phyloP scores from a whole-genome alignment of 37 sponge, comb jelly and placozoan genomes.

The Beroe forskalii region DNA sequence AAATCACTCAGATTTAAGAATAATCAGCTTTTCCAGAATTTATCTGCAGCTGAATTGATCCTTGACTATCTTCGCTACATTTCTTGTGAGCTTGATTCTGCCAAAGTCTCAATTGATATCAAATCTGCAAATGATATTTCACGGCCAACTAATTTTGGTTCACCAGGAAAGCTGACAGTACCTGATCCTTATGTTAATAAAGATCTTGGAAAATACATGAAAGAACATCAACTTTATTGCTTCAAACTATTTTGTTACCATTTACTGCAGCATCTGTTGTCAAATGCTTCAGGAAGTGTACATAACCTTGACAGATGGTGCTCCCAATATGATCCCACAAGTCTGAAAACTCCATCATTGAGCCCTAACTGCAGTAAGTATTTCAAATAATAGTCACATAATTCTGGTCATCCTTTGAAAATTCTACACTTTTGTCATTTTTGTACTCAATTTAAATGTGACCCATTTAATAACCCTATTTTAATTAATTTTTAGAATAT shows the following conservation, averaged over 20 bases:
- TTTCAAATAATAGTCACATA: too few species aligned
- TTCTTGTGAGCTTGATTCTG: conserved; percentile 16
- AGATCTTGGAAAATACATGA: conserved; percentile 39
- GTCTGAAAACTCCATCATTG: neutral
- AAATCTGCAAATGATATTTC: neutral
- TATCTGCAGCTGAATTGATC: conserved; percentile 1
- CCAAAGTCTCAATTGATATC: neutral
- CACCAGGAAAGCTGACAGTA: neutral
- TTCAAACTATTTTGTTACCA: conserved; percentile 7
- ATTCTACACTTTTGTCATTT: too few species aligned
- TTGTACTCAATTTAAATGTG: too few species aligned
- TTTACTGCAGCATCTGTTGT: neutral
- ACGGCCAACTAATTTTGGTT: neutral
- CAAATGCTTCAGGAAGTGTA: neutral
- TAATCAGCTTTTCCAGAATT: neutral
- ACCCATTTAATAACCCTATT: too few species aligned
- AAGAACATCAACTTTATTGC: neutral
- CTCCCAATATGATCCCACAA: neutral
- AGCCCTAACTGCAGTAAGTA: neutral
- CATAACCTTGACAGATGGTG: neutral
- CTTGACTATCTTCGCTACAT: neutral
- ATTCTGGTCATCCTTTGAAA: too few species aligned
- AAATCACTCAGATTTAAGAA: neutral
- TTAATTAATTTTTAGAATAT: too few species aligned
- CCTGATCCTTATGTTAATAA: conserved; percentile 8